Evolutionary conservation across 2,113 vertebrate species (phyloP), one percentile per base, ranked within the genome.

Genomic region (Cephalopholis sonnerati): DNA sequence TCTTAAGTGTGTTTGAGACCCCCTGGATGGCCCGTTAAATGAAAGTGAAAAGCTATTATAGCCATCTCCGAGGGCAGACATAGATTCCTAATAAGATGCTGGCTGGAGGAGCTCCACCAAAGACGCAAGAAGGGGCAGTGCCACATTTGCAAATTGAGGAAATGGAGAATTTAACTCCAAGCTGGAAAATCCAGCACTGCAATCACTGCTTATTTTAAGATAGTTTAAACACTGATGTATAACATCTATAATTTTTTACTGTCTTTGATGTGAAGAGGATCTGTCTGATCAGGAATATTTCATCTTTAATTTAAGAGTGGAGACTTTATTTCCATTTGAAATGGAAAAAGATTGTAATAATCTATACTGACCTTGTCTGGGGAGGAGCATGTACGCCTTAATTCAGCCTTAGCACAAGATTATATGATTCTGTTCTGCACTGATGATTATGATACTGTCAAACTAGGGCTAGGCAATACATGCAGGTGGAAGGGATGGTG

Each of bases 31-130:
- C 29, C 24, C 5, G 46, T 75, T 89, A 84, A 91, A 90, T 88
- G 59, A 59, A 86, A 77, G 62, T 77, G 68, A 89, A 87, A 90
- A 84, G 79, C 79, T 81, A 79, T 90, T 82, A 82, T 39, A 22
- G 32, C 11, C 72, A 76, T 85, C 71, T 83, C 68, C 13, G 77
- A 41, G 74, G 65, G 59, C 74, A 82, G 73, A 80, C 55, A 48
- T 54, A 57, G 57, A 78, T 76, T 79, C 44, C 58, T 83, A 85
- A 92, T 84, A 59, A 77, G 76, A 65, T 79, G 36, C 17, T 36
- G 46, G 72, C 79, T 72, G 18, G 55, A 83, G 41, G 25, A 65
- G 72, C 59, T 71, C 15, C 9, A 36, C 32, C 36, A 74, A 57
- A 62, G 72, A 54, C 0, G 25, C 10, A 27, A 54, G 25, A 73